Evolutionary conservation across 2,888 invertebrate genomes (phyloP), one percentile per base, ranked within the genome.

Genomic region (Furcula furcula): DNA sequence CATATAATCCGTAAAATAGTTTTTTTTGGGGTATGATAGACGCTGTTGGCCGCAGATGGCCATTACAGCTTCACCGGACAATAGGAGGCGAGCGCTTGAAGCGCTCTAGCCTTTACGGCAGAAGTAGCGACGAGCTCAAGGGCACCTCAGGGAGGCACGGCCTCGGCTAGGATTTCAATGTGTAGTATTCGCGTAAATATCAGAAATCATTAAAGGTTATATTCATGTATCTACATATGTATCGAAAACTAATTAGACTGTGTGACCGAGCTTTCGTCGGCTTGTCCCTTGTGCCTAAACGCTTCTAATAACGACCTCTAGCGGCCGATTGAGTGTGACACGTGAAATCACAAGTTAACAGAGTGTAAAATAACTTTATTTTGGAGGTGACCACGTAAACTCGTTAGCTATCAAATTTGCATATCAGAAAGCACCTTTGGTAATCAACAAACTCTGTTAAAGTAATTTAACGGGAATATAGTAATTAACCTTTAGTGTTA

Each of bases 331-430:
- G 12, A 12, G 7, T 10, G 12, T 12, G 23, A 2, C 23, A 23
- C 23, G 12, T n/a, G 7, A 23, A 12, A 23, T 23, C 23, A 23
- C 12, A 12, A 23, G 12, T 21, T 22, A 25, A 2, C 31, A 10
- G 12, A 21, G 6, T 31, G 18, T 25, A 18, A 37, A 35, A 44
- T 32, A 34, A 27, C 29, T 35, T 31, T 29, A 36, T 40, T 51
- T 45, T 45, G 26, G 33, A 34, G 21, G 30, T 23, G 31, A 29
- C 36, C 38, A 32, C 36, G 34, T 34, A 29, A 42, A 29, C 31
- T 27, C 21, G 21, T 45, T 40, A 30, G 40, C 62, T 61, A 62
- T 64, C 63, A 56, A 36, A 70, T 70, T 72, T 67, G 62, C 59
- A 69, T 68, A 61, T 64, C 45, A 41, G 56, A 64, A 58, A 57